Conservation (phyloP, 2,113 vertebrate genomes). For the Nyctereutes procyonoides region DNA sequence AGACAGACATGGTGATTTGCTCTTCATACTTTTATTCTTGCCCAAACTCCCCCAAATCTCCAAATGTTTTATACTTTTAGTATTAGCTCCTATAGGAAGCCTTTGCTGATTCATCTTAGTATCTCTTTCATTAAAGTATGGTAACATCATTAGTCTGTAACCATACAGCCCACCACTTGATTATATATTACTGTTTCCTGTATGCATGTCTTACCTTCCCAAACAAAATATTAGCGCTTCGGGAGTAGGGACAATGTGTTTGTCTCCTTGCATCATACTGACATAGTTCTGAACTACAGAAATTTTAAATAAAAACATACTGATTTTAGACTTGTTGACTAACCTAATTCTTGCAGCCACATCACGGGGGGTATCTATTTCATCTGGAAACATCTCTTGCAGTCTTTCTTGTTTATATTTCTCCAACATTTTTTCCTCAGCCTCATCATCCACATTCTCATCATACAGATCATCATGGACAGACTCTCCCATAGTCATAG, state of each 20-base stretch:
- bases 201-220: neutral
- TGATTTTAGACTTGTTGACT: constrained; percentile 54
- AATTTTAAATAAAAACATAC: constrained; percentile 49
- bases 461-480: constrained; percentile 92
- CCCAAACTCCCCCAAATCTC: neutral
- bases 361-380: constrained; percentile 95
- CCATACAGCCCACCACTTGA: neutral
- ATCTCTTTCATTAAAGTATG: neutral
- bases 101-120: constrained; percentile 26
- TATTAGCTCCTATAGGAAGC: neutral
- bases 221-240: neutral
- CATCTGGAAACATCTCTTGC: constrained; percentile 97
- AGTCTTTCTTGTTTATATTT: constrained; percentile 94
- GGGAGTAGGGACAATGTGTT: neutral
- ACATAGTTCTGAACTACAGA: neutral
- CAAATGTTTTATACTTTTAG: neutral
- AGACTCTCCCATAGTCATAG: constrained; percentile 87
- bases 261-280: neutral
- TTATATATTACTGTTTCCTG: neutral
- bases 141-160: neutral
- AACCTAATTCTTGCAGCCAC: constrained; percentile 91
- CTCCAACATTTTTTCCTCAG: constrained; percentile 92
- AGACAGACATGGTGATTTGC: neutral
- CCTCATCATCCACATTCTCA: constrained; percentile 90
- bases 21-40: constrained; percentile 1